These are phyloP conservation scores for Rutilus rutilus DNA, from an alignment of 2,113 vertebrate species.

Conservation along the genomic window DNA sequence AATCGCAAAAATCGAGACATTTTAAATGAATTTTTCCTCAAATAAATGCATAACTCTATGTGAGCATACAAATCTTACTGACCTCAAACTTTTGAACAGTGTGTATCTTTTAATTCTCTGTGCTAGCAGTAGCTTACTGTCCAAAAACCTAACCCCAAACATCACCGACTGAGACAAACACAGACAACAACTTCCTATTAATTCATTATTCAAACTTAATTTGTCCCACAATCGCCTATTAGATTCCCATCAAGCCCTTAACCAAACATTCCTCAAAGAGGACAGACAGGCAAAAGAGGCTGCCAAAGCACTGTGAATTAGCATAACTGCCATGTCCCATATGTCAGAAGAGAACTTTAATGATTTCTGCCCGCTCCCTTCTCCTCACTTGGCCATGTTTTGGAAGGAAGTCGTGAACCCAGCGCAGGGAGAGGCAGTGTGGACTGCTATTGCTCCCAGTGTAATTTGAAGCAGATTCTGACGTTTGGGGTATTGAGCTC, in stretches of 20 bases:
- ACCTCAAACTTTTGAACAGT: no score
- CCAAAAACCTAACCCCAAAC: not conserved
- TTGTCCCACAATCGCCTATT: not conserved
- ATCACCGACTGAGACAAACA: not conserved
- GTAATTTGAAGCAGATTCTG: constrained; percentile 92
- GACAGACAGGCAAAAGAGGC: constrained; percentile 62
- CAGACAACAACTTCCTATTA: not conserved
- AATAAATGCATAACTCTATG: not conserved
- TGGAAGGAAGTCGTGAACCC: constrained; percentile 83
- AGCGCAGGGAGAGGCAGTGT: constrained; percentile 75
- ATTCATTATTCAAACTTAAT: constrained; percentile 15
- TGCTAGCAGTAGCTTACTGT: not conserved
- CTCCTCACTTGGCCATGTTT: constrained; percentile 77
- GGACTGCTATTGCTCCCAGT: constrained; percentile 84
- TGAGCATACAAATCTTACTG: no score
- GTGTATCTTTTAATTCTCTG: not conserved
- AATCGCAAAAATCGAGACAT: no score
- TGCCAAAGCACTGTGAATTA: constrained; percentile 83
- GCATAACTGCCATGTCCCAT: constrained; percentile 90
- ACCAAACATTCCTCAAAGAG: constrained; percentile 70
- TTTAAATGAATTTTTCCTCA: no score
- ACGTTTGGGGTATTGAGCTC: constrained; percentile 78
- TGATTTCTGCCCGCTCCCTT: constrained; percentile 80
- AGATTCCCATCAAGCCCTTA: constrained; percentile 60
- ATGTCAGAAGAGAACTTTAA: constrained; percentile 78